phyloP scores from a whole-genome alignment of 2,113 vertebrate genomes.

The Datnioides undecimradiatus region DNA sequence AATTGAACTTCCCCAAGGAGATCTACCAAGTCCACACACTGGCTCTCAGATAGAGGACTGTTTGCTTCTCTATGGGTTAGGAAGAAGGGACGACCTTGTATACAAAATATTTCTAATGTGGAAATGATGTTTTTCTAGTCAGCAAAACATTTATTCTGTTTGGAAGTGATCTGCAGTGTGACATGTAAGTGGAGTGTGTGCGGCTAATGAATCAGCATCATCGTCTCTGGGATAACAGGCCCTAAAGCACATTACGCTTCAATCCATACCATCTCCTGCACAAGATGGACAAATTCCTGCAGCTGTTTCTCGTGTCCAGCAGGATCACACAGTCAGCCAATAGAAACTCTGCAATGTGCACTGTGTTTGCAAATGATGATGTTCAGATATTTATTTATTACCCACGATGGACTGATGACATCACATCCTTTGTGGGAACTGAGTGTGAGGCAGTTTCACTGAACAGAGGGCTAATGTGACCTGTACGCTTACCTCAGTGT shows the following conservation, averaged over 20 bases:
- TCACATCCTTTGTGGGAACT: background rate
- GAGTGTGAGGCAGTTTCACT: background rate
- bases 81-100: too few relatives aligned
- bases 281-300: background rate
- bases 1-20: conserved; percentile 94
- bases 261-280: background rate
- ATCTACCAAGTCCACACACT: conserved; percentile 96
- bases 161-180: background rate
- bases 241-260: background rate
- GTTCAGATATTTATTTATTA: conserved; percentile 1
- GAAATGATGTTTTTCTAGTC: conserved; percentile 4
- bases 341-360: background rate
- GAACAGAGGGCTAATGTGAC: background rate
- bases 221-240: background rate
- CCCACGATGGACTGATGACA: background rate
- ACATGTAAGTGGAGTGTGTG: background rate
- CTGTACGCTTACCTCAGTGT: background rate
- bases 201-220: too few relatives aligned
- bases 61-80: too few relatives aligned
- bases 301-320: background rate
- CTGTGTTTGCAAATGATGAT: background rate
- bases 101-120: background rate
- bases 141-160: background rate
- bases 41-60: conserved; percentile 89
- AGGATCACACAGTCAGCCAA: background rate